Conservation (phyloP, 1,140 invertebrate species). For the Lepidurus apus region DNA sequence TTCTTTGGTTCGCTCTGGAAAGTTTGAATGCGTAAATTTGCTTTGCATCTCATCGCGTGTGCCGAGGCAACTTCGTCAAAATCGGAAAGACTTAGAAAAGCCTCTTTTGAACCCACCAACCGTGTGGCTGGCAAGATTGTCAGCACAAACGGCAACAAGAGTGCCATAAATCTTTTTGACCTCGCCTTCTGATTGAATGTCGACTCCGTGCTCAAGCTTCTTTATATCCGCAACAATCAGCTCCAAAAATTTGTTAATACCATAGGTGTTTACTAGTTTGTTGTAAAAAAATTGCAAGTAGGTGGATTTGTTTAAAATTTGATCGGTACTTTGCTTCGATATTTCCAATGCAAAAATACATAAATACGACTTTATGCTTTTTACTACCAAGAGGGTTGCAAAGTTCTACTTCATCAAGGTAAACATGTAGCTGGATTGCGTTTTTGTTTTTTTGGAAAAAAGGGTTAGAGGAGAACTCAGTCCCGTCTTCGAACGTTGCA, state of each 20-base stretch:
- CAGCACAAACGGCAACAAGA: too few relatives aligned
- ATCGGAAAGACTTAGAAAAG: not conserved
- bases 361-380: slow-evolving; percentile 27
- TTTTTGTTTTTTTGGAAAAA: slow-evolving; percentile 20
- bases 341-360: slow-evolving; percentile 30
- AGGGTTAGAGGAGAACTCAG: slow-evolving; percentile 7
- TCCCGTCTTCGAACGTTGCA: slow-evolving; percentile 28
- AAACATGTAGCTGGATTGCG: slow-evolving; percentile 30
- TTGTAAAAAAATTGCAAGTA: slow-evolving; percentile 23
- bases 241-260: slow-evolving; percentile 26
- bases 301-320: slow-evolving; percentile 22
- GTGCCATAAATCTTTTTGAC: too few relatives aligned
- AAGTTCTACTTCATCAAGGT: slow-evolving; percentile 31
- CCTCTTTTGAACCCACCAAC: too few relatives aligned
- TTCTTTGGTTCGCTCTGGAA: slow-evolving; percentile 1
- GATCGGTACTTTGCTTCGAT: not conserved
- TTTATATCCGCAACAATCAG: slow-evolving; percentile 27
- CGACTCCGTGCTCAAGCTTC: slow-evolving; percentile 29
- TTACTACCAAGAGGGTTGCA: slow-evolving; percentile 32
- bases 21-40: slow-evolving; percentile 22
- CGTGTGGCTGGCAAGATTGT: too few relatives aligned
- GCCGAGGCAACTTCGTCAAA: slow-evolving; percentile 24
- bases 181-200: slow-evolving; percentile 4
- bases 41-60: slow-evolving; percentile 23
- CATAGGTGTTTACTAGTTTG: not conserved